Evolutionary conservation across 1,140 invertebrate species (phyloP), one percentile per base, ranked within the genome.

Genomic region (Drosophila yakuba): DNA sequence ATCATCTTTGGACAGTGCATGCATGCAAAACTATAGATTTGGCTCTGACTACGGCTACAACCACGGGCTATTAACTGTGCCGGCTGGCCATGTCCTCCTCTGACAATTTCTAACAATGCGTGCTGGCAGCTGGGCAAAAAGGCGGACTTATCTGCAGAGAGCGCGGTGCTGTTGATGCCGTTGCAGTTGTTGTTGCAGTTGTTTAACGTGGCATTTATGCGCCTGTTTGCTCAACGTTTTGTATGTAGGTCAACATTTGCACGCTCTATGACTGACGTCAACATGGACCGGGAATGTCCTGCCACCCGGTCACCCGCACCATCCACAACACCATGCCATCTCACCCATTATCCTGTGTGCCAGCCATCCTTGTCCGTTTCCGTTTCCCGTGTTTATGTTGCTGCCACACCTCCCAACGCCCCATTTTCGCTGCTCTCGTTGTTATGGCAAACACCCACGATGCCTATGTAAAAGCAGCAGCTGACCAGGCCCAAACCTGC

Each of bases 201-300:
- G 82, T 86, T 86, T 81, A 63, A 63, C 56, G 75, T 88, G 75
- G 83, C 83, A 69, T 86, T 88, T 86, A 86, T 86, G 84, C 83
- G 83, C 79, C 83, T 88, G 83, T 88, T 86, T 86, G 79, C 82
- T 82, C 79, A 72, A 73, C 83, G 83, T 83, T 86, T 86, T 86
- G 66, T 86, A 86, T 86, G 83, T 86, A 88, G 83, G 83, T 86
- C 83, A 86, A 86, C 83, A 86, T 88, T 86, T 88, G 83, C 83
- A 86, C 83, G 69, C 78, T 86, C 74, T 78, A 80, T 83, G 80
- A 88, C 83, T 88, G 83, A 86, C 83, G 83, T 86, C 83, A 86
- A 86, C 75, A 77, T 88, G 83, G 83, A 86, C 52, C 45, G 52
- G 72, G 73, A 64, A 57, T 81, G 68, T 51, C 28, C 48, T 35